phyloP scores from a whole-genome alignment of 1,140 invertebrate species.

The Brachionus angularis region DNA sequence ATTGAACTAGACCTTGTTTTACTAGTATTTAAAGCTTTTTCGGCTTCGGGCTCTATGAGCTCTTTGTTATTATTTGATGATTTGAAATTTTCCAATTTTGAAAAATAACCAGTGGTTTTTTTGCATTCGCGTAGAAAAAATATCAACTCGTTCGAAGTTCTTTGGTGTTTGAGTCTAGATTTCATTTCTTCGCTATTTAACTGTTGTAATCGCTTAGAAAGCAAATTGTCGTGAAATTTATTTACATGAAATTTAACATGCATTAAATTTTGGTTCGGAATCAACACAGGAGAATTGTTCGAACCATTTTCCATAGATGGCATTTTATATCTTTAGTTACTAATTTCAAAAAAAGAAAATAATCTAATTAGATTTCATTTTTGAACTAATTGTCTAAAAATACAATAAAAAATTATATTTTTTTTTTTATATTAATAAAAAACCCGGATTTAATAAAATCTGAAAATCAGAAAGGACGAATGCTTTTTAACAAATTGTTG shows the following conservation, averaged over 20 bases:
- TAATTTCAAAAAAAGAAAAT: background rate
- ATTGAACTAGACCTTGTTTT: too few species aligned
- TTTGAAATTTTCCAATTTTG: conserved; percentile 28
- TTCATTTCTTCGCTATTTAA: conserved; percentile 33
- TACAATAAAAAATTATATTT: too few species aligned
- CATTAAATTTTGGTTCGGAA: conserved; percentile 25
- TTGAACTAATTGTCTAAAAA: too few species aligned
- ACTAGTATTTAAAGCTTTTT: too few species aligned
- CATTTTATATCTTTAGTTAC: conserved; percentile 11
- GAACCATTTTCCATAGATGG: background rate
- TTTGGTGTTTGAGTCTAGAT: conserved; percentile 22
- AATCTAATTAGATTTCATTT: background rate
- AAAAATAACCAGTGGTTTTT: conserved; percentile 36
- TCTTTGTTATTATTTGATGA: too few species aligned
- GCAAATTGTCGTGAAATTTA: conserved; percentile 34
- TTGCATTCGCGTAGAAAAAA: conserved; percentile 32
- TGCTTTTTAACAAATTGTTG: too few species aligned
- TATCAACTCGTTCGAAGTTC: conserved; percentile 24
- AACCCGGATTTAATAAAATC: too few species aligned
- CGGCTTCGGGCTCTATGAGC: too few species aligned
- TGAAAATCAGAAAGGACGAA: too few species aligned
- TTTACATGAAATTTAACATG: conserved; percentile 43
- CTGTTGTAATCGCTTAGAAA: conserved; percentile 2
- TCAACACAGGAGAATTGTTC: background rate
- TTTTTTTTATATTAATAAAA: too few species aligned